Evolutionary conservation across 2,888 invertebrate species (phyloP), one percentile per base, ranked within the genome.

Genomic region (Dynastes grantii): DNA sequence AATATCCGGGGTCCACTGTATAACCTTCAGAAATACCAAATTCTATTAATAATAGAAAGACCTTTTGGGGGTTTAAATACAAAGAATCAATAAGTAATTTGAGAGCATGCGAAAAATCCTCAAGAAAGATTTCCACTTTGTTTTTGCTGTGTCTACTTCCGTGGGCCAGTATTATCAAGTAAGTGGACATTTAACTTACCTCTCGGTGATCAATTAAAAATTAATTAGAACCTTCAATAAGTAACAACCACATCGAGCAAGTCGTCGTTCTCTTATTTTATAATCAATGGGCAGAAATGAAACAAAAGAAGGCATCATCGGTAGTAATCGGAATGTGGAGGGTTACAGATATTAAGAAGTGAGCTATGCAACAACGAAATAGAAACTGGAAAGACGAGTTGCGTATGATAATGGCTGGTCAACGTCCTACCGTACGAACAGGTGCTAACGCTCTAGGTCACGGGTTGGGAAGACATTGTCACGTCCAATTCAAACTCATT

Each of bases 351-450:
- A 78, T 64, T 77, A 78, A 68, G 79, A 78, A 76, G 78, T 80
- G 78, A 75, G 78, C 77, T 76, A 81, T 80, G 82, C 83, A 81
- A 83, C 84, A 85, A 84, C 86, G 85, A 86, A 86, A 86, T 86
- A 86, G 86, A 88, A 88, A 88, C 88, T 88, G 87, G 88, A 87
- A 88, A 87, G 86, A 88, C 88, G 86, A 84, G 88, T 88, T 87
- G 86, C 86, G 86, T 86, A 87, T 88, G 87, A 87, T 88, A 88
- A 87, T 88, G 81, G 82, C 86, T 87, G 87, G 87, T 88, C 87
- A 87, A 86, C 86, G 87, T 86, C 87, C 87, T 85, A 84, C 84
- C 84, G 83, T 83, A 84, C 85, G 86, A 85, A 87, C 87, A 87
- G 87, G 87, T 87, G 87, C 87, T 86, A 87, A 87, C 86, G 86